phyloP scores from a whole-genome alignment of 2,113 vertebrate genomes.

The Glaucomys volans region DNA sequence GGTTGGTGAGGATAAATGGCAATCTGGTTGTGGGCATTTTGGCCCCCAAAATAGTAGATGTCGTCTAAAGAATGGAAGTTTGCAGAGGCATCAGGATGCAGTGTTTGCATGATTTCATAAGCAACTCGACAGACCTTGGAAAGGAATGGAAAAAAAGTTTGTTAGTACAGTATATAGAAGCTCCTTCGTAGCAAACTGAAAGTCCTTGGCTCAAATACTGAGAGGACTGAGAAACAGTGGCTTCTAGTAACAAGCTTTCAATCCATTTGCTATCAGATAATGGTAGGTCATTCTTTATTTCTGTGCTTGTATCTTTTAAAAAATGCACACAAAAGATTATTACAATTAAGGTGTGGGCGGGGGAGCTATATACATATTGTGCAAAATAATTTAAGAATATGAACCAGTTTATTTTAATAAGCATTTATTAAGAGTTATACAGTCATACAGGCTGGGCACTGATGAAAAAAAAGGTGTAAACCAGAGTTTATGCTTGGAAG shows the following conservation, averaged over 20 bases:
- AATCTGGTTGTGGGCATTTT: slow-evolving; percentile 99
- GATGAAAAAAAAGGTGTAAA: slow-evolving; percentile 21
- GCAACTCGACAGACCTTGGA: slow-evolving; percentile 97
- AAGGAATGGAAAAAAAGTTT: slow-evolving; percentile 64
- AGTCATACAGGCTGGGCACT: not conserved
- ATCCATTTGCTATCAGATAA: not conserved
- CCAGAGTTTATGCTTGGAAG: not conserved
- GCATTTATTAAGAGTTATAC: slow-evolving; percentile 20
- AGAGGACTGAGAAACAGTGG: not conserved
- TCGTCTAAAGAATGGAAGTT: slow-evolving; percentile 98
- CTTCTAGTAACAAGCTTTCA: not conserved
- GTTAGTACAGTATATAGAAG: slow-evolving; percentile 47
- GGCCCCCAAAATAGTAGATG: slow-evolving; percentile 99
- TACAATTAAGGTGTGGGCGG: not conserved
- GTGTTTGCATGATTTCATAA: slow-evolving; percentile 99
- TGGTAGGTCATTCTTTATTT: slow-evolving; percentile 36
- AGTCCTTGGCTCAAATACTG: not conserved
- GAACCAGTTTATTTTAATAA: slow-evolving; percentile 45
- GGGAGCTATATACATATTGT: not conserved
- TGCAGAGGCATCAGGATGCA: slow-evolving; percentile 97
- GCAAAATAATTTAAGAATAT: slow-evolving; percentile 10
- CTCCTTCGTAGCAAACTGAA: not conserved
- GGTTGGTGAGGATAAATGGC: slow-evolving; percentile 96
- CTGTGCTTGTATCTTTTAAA: not conserved
- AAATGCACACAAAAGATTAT: not conserved